Base-by-base conservation (phyloP, 2,888 invertebrate genomes). In the Drosophila aldrichi region DNA sequence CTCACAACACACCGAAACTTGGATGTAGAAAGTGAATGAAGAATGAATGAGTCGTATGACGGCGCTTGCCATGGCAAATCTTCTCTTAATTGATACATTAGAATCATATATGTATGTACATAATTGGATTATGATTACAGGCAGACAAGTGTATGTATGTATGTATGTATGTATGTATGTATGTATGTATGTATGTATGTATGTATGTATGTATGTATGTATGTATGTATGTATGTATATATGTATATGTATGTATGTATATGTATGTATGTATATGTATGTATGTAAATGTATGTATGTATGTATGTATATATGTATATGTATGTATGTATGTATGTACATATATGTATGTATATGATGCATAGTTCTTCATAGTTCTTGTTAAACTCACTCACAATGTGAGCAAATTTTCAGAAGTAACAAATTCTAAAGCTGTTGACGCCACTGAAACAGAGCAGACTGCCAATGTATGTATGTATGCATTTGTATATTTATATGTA, bases 81-180 rank as follows among this genome's bases (percentile, higher is more conserved):
- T 57, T 34, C 34, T 44, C 62, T 36, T 65, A 78, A 78, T 79
- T 61, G 70, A 74, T 44, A 59, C 36, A 62, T 56, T 52, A 57
- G 70, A 59, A 65, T 65, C 44, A 22, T 16, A 49, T n/a, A n/a
- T n/a, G n/a, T n/a, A n/a, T n/a, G n/a, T n/a, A n/a, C n/a, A n/a
- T 62, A 65, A 75, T 70, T 66, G 62, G 46, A 32, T 44, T 54
- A 22, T 16, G 60, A 41, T 51, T 10, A 49, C 12, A 18, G 18
- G 32, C 9, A 41, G 16, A 6, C 36, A 6, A 3, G n/a, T 40
- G 22, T 10, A 5, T 2, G 5, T 3, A 43, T 20, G 2, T 3
- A 3, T 10, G 20, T 12, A 12, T n/a, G 12, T 18, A 4, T 18
- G 2, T 49, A 1, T 16, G 20, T 22, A 22, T 22, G 20, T 22